A percentile compares a stretch with the other conserved stretches of the same genome.
phyloP scores from a whole-genome alignment of 2,888 invertebrate genomes.

The Thysanoteuthis rhombus region DNA sequence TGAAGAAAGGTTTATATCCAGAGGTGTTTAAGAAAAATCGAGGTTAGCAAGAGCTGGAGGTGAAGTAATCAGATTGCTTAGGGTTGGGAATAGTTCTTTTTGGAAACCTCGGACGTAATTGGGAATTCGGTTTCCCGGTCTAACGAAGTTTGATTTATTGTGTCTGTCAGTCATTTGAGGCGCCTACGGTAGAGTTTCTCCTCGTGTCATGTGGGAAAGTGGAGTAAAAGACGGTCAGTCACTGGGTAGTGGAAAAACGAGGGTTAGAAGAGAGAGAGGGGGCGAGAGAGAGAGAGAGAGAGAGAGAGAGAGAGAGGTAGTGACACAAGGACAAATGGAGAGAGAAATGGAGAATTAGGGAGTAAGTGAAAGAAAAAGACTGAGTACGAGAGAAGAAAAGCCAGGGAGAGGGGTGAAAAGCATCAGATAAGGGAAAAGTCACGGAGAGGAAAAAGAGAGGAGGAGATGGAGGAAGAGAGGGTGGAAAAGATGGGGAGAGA shows the following conservation, averaged over 20 bases:
- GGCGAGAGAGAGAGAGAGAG: background rate
- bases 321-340: background rate
- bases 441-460: no score
- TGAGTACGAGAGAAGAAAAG: no score
- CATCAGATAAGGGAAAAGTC: no score
- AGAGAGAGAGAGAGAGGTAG: background rate
- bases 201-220: background rate
- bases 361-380: no score
- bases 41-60: background rate
- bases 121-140: background rate
- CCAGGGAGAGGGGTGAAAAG: no score
- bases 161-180: background rate
- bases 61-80: background rate
- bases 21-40: background rate
- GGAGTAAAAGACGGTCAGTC: background rate
- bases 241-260: background rate
- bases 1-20: background rate
- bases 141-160: conserved; percentile 1
- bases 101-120: background rate
- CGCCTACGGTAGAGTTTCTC: background rate
- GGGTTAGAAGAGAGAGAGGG: no score
- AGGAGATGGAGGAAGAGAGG: no score
- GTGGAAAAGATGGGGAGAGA: no score
- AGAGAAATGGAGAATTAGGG: background rate
- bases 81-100: background rate